Percentiles rank a stretch among this genome's conserved stretches.
Evolutionary conservation across 2,113 vertebrate species (phyloP).

Genomic region (Isurus oxyrinchus): DNA sequence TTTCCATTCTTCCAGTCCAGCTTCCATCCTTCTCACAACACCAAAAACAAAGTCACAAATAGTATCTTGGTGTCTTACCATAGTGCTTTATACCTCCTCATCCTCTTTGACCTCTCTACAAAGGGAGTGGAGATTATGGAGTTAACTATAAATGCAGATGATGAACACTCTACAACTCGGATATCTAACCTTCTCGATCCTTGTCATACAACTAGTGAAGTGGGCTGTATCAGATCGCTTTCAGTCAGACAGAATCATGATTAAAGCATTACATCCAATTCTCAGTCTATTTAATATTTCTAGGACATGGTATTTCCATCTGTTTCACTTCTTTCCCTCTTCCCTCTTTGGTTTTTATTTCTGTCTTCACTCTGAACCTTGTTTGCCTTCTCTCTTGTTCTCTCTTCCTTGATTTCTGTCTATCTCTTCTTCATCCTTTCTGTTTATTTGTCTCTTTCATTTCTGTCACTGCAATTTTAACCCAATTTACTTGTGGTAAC

Average conservation of each 20-base stretch:
- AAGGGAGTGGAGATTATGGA: not conserved
- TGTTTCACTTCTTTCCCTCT: not conserved
- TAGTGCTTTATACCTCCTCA: not conserved
- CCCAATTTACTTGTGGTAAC: not conserved
- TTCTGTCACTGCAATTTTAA: not conserved
- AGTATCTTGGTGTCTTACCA: not conserved
- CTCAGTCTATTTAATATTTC: not conserved
- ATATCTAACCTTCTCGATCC: not conserved
- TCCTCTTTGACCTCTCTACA: not conserved
- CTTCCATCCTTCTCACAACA: not conserved
- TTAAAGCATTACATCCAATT: not conserved
- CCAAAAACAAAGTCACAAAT: not conserved
- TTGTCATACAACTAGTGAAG: not conserved
- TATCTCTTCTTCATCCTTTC: not conserved
- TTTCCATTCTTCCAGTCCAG: not conserved
- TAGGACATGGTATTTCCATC: not conserved
- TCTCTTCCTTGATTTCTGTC: not conserved
- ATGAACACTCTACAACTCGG: not conserved
- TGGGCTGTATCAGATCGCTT: not conserved
- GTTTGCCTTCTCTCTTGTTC: not conserved
- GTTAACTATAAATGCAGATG: not conserved
- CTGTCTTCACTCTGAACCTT: not conserved
- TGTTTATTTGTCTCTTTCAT: not conserved
- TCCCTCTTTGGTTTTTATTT: not conserved
- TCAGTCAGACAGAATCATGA: not conserved